phyloP scores from a whole-genome alignment of 2,888 invertebrate genomes.

The Ichneumon xanthorius region DNA sequence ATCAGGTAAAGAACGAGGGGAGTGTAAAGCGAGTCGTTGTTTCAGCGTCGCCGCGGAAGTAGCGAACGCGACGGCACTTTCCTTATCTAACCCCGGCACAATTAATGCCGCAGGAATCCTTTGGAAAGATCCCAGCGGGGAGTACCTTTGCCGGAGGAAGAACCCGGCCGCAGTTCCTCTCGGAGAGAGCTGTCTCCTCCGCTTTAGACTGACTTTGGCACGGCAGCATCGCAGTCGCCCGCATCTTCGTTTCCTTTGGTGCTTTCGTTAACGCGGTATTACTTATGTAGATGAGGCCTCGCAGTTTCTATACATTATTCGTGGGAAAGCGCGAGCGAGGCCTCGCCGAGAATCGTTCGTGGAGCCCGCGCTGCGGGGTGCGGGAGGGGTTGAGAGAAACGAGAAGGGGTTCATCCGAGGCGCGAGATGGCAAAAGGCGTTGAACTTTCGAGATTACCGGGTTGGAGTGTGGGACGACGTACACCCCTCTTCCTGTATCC shows the following conservation, averaged over 20 bases:
- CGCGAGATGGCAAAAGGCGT: constrained; percentile 78
- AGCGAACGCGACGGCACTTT: constrained; percentile 78
- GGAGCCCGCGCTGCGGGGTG: constrained; percentile 19
- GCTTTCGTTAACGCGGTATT: constrained; percentile 84
- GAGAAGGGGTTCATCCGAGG: constrained; percentile 51
- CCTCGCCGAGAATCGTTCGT: constrained; percentile 53
- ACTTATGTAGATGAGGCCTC: constrained; percentile 84
- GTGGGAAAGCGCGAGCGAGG: constrained; percentile 69
- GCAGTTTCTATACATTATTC: constrained; percentile 83
- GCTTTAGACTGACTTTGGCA: constrained; percentile 63
- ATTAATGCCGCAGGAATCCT: constrained; percentile 65
- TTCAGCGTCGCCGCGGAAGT: constrained; percentile 78
- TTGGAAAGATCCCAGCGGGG: constrained; percentile 55
- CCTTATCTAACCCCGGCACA: constrained; percentile 59
- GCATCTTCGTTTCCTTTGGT: constrained; percentile 77
- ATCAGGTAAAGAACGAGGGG: constrained; percentile 70
- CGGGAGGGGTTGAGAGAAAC: constrained; percentile 15
- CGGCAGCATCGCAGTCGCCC: constrained; percentile 69
- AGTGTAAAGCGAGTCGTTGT: constrained; percentile 68
- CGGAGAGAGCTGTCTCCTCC: constrained; percentile 42
- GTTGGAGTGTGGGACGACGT: constrained; percentile 35
- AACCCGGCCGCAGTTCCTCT: constrained; percentile 55
- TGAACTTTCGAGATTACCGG: constrained; percentile 81
- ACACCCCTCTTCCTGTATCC: constrained; percentile 21
- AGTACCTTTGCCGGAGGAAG: constrained; percentile 49